These are phyloP conservation scores for Hydraecia micacea DNA, from an alignment of 2,888 invertebrate genomes.

Conservation along the genomic window DNA sequence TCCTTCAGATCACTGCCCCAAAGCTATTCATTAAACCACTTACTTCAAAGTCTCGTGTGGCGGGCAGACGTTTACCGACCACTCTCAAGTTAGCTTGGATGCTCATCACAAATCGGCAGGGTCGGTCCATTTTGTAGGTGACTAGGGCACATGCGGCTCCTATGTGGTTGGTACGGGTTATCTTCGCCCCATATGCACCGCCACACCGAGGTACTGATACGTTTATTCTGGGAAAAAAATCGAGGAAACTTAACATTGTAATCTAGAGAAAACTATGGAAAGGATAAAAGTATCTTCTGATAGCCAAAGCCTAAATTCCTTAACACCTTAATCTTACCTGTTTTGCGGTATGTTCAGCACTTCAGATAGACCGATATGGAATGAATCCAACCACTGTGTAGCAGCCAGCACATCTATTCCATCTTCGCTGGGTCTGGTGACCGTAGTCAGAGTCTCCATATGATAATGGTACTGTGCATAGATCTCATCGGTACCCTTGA, in stretches of 20 bases:
- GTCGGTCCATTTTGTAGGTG: slow-evolving; percentile 91
- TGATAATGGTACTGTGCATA: slow-evolving; percentile 92
- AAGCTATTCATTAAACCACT: slow-evolving; percentile 11
- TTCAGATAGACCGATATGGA: slow-evolving; percentile 88
- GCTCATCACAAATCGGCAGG: slow-evolving; percentile 93
- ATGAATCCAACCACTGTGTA: slow-evolving; percentile 90
- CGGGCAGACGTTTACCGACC: slow-evolving; percentile 92
- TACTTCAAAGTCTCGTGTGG: slow-evolving; percentile 92
- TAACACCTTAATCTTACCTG: slow-evolving; percentile 84
- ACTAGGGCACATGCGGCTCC: slow-evolving; percentile 93
- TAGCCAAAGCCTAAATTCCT: not conserved
- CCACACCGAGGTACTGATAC: slow-evolving; percentile 76
- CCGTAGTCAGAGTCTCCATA: slow-evolving; percentile 92
- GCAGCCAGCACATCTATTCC: slow-evolving; percentile 91
- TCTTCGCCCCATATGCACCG: slow-evolving; percentile 93
- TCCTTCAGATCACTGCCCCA: not conserved
- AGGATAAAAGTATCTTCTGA: too few relatives aligned
- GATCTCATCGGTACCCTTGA: slow-evolving; percentile 90
- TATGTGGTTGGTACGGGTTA: slow-evolving; percentile 90
- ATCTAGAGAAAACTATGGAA: not conserved
- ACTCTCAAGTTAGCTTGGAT: slow-evolving; percentile 93
- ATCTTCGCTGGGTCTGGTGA: slow-evolving; percentile 92
- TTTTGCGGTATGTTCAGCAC: slow-evolving; percentile 89
- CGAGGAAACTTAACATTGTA: not conserved
- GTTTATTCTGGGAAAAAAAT: slow-evolving; percentile 72